These are phyloP conservation scores for Serripes groenlandicus DNA, from an alignment of 2,888 invertebrate genomes.

Conservation along the genomic window DNA sequence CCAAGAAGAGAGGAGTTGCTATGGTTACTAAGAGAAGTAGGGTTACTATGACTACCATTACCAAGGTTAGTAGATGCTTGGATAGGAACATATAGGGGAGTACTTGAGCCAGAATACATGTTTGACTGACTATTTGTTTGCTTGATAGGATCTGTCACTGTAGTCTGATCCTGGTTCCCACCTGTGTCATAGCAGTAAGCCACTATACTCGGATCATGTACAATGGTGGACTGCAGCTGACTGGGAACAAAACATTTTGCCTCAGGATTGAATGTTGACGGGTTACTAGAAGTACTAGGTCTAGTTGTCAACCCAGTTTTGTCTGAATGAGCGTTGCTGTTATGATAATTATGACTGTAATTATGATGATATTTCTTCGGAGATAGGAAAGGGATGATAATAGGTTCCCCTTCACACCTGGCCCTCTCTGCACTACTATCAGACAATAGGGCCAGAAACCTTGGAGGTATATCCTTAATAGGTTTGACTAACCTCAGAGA, in stretches of 20 bases:
- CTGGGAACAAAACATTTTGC: constrained; percentile 75
- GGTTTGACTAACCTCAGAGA: constrained; percentile 82
- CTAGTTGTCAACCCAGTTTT: not conserved
- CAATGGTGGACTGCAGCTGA: constrained; percentile 27
- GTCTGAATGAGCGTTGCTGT: constrained; percentile 1
- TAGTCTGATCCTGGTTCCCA: constrained; percentile 4
- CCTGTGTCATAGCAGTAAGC: constrained; percentile 44
- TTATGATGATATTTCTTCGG: constrained; percentile 51
- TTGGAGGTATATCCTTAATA: constrained; percentile 84
- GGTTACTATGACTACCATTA: constrained; percentile 31
- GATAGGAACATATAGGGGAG: constrained; percentile 16
- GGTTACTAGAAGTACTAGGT: not conserved
- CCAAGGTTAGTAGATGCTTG: constrained; percentile 38
- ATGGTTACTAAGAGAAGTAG: constrained; percentile 34
- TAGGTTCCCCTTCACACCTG: constrained; percentile 82
- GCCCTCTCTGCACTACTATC: constrained; percentile 79
- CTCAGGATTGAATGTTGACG: constrained; percentile 69
- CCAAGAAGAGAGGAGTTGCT: constrained; percentile 57
- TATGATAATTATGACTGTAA: constrained; percentile 19
- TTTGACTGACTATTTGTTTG: not conserved
- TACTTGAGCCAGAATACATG: constrained; percentile 4
- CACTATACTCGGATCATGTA: constrained; percentile 64
- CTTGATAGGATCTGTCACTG: not conserved
- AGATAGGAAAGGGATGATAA: constrained; percentile 74
- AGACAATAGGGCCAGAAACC: constrained; percentile 79